Evolutionary conservation across 2,888 invertebrate genomes (phyloP).

Genomic region (Cloeon dipterum): DNA sequence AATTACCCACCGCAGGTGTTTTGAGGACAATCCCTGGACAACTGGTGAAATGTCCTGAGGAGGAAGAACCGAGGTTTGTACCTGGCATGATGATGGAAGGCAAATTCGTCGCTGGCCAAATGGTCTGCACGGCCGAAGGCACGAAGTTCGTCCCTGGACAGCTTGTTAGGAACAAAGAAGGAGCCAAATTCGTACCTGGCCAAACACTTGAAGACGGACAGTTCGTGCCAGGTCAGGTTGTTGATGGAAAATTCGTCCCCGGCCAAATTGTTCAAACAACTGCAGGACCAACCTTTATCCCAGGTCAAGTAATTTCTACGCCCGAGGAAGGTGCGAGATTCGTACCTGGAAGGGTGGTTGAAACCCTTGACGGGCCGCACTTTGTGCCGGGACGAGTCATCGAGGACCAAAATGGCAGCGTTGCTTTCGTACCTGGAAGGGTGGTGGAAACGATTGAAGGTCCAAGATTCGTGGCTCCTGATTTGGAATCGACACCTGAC

Average conservation of each 20-base stretch:
- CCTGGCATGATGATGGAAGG: slow-evolving; percentile 43
- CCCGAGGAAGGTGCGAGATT: slow-evolving; percentile 33
- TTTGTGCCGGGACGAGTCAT: slow-evolving; percentile 28
- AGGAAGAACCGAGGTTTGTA: slow-evolving; percentile 26
- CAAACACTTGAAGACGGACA: slow-evolving; percentile 48
- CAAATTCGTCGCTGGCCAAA: slow-evolving; percentile 42
- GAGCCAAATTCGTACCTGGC: slow-evolving; percentile 53
- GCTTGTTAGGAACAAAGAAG: slow-evolving; percentile 41
- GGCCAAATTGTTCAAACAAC: slow-evolving; percentile 54
- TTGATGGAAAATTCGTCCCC: slow-evolving; percentile 44
- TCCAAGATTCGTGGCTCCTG: slow-evolving; percentile 41
- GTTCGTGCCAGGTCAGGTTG: slow-evolving; percentile 47
- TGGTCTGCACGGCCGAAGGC: slow-evolving; percentile 40
- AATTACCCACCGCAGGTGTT: slow-evolving; percentile 29
- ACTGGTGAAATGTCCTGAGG: slow-evolving; percentile 17
- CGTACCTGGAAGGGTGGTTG: slow-evolving; percentile 46
- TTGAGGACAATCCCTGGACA: slow-evolving; percentile 32
- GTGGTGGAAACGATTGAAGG: slow-evolving; percentile 26
- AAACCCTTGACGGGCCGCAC: slow-evolving; percentile 40
- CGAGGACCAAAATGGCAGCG: slow-evolving; percentile 19
- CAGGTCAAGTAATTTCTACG: slow-evolving; percentile 48
- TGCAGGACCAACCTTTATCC: slow-evolving; percentile 51
- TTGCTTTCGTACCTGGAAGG: slow-evolving; percentile 24
- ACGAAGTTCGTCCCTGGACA: slow-evolving; percentile 49
- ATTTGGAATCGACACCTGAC: slow-evolving; percentile 33